These are phyloP conservation scores for Deroplatys truncata DNA, from an alignment of 2,888 invertebrate genomes.

Conservation along the genomic window DNA sequence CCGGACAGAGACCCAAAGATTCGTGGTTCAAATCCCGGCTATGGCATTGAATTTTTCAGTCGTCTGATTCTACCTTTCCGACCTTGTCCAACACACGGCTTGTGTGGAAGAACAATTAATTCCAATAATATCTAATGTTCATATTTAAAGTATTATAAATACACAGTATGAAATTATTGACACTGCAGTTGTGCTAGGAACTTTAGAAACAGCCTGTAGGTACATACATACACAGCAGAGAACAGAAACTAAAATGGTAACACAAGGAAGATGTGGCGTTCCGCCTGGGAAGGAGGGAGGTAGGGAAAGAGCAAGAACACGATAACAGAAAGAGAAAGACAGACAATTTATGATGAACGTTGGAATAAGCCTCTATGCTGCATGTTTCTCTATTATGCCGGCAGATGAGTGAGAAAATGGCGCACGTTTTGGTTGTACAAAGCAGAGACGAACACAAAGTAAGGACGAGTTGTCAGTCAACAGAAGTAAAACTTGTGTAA, in stretches of 20 bases:
- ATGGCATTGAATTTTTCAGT: too few relatives aligned
- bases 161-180: background rate
- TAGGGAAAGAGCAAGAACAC: background rate
- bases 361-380: background rate
- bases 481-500: background rate
- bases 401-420: background rate
- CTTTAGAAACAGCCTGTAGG: background rate
- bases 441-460: background rate
- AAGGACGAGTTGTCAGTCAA: background rate
- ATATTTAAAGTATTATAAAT: too few relatives aligned
- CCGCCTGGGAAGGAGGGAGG: background rate
- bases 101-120: too few relatives aligned
- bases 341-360: constrained; percentile 17
- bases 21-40: too few relatives aligned
- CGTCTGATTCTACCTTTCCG: too few relatives aligned
- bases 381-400: background rate
- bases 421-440: background rate
- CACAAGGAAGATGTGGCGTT: constrained; percentile 10
- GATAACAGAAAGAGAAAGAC: background rate
- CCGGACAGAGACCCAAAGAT: too few relatives aligned
- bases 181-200: background rate
- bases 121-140: too few relatives aligned
- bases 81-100: too few relatives aligned
- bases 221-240: background rate
- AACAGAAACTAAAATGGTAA: constrained; percentile 11